Percentiles rank a stretch among this genome's conserved stretches.
These are phyloP conservation scores for Eremophila alpestris DNA, from an alignment of 2,797 vertebrate genomes.

Conservation along the genomic window DNA sequence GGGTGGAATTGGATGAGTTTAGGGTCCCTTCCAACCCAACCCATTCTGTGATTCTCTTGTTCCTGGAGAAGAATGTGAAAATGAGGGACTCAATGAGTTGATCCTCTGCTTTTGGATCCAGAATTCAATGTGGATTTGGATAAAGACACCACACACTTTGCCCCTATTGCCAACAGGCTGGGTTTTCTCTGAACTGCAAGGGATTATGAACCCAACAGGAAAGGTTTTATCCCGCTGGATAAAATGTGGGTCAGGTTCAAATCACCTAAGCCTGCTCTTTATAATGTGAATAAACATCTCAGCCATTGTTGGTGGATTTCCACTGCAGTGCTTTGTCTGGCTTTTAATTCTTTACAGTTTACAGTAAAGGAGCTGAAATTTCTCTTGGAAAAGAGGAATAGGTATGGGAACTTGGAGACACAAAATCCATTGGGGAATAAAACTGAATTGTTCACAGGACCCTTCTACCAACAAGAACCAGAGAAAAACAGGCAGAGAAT, in stretches of 20 bases:
- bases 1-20: background rate
- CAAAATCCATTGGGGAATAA: background rate
- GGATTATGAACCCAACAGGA: background rate
- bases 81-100: fast-evolving
- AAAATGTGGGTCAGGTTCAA: background rate
- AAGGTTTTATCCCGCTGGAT: background rate
- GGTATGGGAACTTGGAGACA: background rate
- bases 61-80: background rate
- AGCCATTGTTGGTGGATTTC: background rate
- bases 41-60: background rate
- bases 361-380: background rate
- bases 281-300: background rate
- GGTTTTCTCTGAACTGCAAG: background rate
- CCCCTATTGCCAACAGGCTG: background rate
- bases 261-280: background rate
- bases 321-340: background rate
- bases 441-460: background rate
- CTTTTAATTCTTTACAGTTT: background rate
- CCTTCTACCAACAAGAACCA: fast-evolving
- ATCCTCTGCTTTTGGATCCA: background rate
- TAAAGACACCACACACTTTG: background rate
- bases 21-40: background rate
- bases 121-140: background rate
- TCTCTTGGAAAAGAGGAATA: background rate
- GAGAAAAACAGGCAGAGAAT: background rate